Evolutionary conservation across 2,888 invertebrate genomes (phyloP), one percentile per base, ranked within the genome.

Genomic region (Volucella inanis): DNA sequence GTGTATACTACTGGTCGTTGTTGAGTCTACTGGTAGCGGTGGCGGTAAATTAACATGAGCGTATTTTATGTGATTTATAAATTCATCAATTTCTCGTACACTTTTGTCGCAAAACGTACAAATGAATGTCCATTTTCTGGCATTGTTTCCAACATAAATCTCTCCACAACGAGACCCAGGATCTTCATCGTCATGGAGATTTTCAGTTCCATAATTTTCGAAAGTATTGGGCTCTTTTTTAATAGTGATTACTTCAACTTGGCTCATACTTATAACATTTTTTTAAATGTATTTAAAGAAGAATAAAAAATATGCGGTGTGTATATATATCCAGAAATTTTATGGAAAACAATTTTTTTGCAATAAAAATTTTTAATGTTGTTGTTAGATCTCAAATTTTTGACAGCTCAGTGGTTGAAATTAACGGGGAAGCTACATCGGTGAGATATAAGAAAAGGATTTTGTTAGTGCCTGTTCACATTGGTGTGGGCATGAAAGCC

Each of bases 21-120:
- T 54, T 41, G 62, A 45, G 18, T 71, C 84, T 1, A 55, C 49
- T 2, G 85, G 81, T 14, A 77, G 67, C 9, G 85, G 85, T 50
- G 81, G 85, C 2, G 85, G 85, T 47, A 81, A 43, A 49, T 81
- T 55, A 18, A 89, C 84, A 76, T 89, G 89, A 54, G 88, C 88
- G 39, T 87, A 84, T 87, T 88, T 88, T 15, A 89, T 89, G 15
- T 89, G 89, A 47, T 79, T 87, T 2, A 89, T 89, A 78, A 89
- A 89, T 62, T 89, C 89, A 18, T 88, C 88, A 54, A 89, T 89
- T 80, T 89, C 88, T 9, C 88, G 86, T 14, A 89, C 88, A 45
- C 88, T 88, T 86, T 89, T 88, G 76, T 89, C 88, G 55, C 89
- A 89, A 77, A 87, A 89, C 14, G 89, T 88, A 55, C 89, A 89